phyloP scores from a whole-genome alignment of 2,113 vertebrate species.

The Pogonocichla stellata region DNA sequence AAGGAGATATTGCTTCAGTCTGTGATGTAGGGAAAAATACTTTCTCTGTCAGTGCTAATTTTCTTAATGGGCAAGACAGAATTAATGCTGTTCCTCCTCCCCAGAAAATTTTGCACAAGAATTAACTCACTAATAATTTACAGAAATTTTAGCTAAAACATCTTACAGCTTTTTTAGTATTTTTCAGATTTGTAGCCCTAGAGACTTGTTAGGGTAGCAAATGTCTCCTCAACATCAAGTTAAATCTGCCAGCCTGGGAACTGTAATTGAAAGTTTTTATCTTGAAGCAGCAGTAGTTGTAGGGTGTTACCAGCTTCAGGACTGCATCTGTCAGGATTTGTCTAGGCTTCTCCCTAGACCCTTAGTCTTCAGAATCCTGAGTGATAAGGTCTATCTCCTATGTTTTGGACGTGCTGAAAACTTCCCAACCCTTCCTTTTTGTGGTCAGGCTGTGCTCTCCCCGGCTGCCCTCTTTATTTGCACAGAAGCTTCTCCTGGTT shows the following conservation, averaged over 20 bases:
- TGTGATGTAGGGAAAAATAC: background rate
- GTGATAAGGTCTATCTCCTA: background rate
- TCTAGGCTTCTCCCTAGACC: background rate
- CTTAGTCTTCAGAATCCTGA: background rate
- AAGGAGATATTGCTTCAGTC: background rate
- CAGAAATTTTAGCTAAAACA: background rate
- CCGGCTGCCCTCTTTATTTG: background rate
- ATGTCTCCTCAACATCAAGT: background rate
- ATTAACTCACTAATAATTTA: background rate
- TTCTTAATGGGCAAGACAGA: background rate
- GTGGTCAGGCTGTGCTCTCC: background rate
- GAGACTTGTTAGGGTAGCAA: background rate
- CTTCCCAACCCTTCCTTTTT: background rate
- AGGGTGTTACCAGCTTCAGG: background rate
- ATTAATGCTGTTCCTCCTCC: background rate
- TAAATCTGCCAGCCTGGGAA: background rate
- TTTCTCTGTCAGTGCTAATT: background rate
- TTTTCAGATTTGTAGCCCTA: background rate
- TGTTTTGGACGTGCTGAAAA: background rate
- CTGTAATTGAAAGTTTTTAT: background rate
- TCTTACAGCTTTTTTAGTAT: background rate
- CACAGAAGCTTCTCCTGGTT: constrained; percentile 54
- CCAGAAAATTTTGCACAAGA: background rate
- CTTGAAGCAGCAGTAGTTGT: background rate
- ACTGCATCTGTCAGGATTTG: background rate